Conservation (phyloP, 2,113 vertebrate genomes). For the Tinamus guttatus region DNA sequence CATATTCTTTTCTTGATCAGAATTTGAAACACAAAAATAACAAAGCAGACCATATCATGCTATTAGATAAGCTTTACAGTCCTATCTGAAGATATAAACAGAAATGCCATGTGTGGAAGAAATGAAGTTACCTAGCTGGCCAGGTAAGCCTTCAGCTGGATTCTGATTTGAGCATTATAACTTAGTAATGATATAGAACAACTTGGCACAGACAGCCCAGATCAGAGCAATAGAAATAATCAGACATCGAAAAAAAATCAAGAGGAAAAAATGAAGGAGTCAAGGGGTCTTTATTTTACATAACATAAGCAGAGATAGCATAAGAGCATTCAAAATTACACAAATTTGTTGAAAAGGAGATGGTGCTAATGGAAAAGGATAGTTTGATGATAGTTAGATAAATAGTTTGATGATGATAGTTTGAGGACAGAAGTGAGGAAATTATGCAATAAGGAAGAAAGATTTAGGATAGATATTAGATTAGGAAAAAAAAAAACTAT, state of each 20-base stretch:
- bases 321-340: not conserved
- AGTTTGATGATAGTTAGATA: no score
- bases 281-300: not conserved
- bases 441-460: not conserved
- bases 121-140: not conserved
- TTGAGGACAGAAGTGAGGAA: not conserved
- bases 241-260: not conserved
- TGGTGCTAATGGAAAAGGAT: fast-evolving
- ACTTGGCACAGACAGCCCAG: not conserved
- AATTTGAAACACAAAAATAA: not conserved
- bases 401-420: no score
- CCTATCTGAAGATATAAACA: not conserved
- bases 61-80: not conserved
- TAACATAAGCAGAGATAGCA: not conserved
- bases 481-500: not conserved
- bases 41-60: not conserved
- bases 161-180: not conserved
- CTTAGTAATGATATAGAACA: not conserved
- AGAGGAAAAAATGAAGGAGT: not conserved
- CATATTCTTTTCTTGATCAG: not conserved
- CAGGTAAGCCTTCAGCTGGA: not conserved
- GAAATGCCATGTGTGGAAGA: fast-evolving
- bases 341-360: not conserved
- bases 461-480: not conserved
- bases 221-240: not conserved